These are phyloP conservation scores for Tetramorium bicarinatum DNA, from an alignment of 2,888 invertebrate genomes.

Conservation along the genomic window DNA sequence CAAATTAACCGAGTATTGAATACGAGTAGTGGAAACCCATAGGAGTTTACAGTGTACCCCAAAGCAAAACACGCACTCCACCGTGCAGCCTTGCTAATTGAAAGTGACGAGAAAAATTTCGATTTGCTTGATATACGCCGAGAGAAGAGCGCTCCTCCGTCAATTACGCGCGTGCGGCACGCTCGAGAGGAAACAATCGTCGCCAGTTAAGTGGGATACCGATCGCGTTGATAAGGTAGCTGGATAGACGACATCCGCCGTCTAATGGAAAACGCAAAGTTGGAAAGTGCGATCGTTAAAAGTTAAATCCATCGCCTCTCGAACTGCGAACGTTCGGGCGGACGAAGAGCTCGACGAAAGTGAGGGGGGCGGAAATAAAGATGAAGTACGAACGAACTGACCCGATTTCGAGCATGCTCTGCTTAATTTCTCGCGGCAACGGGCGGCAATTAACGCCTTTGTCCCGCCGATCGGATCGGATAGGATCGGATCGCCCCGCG, in stretches of 20 bases:
- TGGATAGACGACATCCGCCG: neutral
- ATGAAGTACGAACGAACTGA: conserved; percentile 14
- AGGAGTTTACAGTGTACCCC: too few species aligned
- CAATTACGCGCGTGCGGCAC: neutral
- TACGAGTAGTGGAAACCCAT: too few species aligned
- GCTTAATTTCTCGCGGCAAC: conserved; percentile 59
- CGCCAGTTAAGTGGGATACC: neutral
- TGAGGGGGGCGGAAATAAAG: neutral
- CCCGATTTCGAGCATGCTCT: conserved; percentile 29
- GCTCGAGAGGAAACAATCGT: conserved; percentile 1
- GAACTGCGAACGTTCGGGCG: neutral
- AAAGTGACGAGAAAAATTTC: neutral
- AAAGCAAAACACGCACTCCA: neutral
- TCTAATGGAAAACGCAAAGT: neutral
- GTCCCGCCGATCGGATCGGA: conserved; percentile 28
- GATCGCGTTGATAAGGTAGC: neutral
- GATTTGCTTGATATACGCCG: neutral
- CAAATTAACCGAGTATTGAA: too few species aligned
- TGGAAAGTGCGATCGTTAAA: neutral
- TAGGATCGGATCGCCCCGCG: neutral
- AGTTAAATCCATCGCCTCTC: neutral
- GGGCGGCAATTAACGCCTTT: conserved; percentile 56
- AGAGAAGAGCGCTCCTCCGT: neutral
- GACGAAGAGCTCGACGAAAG: neutral
- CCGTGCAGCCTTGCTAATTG: conserved; percentile 20